Evolutionary conservation across 2,888 invertebrate genomes (phyloP).

Genomic region (Cyrtodaria siliqua): DNA sequence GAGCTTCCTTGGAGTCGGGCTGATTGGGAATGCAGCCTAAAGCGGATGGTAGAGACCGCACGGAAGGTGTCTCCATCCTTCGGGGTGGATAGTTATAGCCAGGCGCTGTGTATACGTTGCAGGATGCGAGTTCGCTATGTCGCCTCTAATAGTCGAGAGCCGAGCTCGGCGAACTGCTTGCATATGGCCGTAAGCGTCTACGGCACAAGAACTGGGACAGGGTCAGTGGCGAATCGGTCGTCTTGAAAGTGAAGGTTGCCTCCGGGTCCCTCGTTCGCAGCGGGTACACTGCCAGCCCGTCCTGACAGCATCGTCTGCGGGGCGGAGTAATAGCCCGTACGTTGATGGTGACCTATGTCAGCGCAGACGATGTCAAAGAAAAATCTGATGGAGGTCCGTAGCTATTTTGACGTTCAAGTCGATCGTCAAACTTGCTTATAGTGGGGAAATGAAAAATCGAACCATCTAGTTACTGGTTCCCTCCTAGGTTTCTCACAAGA

Average conservation of each 20-base stretch:
- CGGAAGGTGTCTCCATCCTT: slow-evolving; percentile 55
- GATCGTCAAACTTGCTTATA: slow-evolving; percentile 92
- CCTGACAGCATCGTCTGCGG: slow-evolving; percentile 75
- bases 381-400: slow-evolving; percentile 91
- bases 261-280: slow-evolving; percentile 80
- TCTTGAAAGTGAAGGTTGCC: slow-evolving; percentile 88
- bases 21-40: slow-evolving; percentile 83
- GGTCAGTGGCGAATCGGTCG: slow-evolving; percentile 64
- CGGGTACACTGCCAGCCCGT: slow-evolving; percentile 89
- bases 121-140: no score
- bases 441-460: slow-evolving; percentile 90
- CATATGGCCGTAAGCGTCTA: no score
- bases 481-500: slow-evolving; percentile 92
- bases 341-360: slow-evolving; percentile 92
- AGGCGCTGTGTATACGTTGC: not conserved
- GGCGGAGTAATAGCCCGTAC: slow-evolving; percentile 89
- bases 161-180: slow-evolving; percentile 18
- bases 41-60: slow-evolving; percentile 88
- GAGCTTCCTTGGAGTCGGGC: slow-evolving; percentile 65
- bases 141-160: slow-evolving; percentile 15
- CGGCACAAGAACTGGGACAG: no score
- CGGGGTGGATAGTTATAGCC: not conserved
- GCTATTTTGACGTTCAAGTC: slow-evolving; percentile 93
- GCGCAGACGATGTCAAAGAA: slow-evolving; percentile 90
- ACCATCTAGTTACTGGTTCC: slow-evolving; percentile 92